phyloP scores from a whole-genome alignment of 2,888 invertebrate species.

The Rhorus exstirpatorius region DNA sequence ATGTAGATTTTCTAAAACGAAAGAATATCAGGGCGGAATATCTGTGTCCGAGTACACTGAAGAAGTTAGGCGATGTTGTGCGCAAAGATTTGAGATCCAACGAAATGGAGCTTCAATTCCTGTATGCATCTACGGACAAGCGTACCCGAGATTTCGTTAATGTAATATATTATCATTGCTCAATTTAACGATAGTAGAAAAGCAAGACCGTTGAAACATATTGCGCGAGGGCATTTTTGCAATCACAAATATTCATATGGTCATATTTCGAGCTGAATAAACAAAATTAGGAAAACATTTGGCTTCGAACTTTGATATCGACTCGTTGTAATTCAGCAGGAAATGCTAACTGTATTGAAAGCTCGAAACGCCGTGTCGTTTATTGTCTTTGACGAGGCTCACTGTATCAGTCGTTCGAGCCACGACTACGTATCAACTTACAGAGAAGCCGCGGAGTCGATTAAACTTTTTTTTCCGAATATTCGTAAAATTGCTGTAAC shows the following conservation, averaged over 20 bases:
- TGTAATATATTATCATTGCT: constrained; percentile 18
- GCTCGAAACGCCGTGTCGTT: constrained; percentile 30
- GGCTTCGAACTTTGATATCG: background rate
- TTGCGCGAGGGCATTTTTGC: too few species aligned
- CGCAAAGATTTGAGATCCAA: background rate
- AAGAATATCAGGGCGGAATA: constrained; percentile 29
- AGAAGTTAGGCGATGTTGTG: background rate
- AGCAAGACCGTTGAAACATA: too few species aligned
- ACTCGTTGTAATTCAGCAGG: constrained; percentile 17
- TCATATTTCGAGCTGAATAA: too few species aligned
- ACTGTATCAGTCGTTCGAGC: constrained; percentile 52
- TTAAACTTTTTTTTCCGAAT: constrained; percentile 10
- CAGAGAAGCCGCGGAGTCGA: constrained; percentile 13
- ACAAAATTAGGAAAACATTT: too few species aligned
- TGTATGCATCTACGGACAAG: constrained; percentile 49
- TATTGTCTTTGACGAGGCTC: constrained; percentile 62
- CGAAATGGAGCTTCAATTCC: constrained; percentile 25
- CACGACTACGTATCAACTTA: constrained; percentile 52
- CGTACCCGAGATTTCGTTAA: background rate
- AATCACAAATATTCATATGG: too few species aligned
- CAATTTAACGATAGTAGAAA: background rate
- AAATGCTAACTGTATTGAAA: constrained; percentile 7
- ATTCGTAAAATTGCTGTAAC: constrained; percentile 56
- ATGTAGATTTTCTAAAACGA: constrained; percentile 32
- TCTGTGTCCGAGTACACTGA: constrained; percentile 1